These are phyloP conservation scores for Trachymyrmex septentrionalis DNA, from an alignment of 1,140 invertebrate genomes.

Conservation along the genomic window DNA sequence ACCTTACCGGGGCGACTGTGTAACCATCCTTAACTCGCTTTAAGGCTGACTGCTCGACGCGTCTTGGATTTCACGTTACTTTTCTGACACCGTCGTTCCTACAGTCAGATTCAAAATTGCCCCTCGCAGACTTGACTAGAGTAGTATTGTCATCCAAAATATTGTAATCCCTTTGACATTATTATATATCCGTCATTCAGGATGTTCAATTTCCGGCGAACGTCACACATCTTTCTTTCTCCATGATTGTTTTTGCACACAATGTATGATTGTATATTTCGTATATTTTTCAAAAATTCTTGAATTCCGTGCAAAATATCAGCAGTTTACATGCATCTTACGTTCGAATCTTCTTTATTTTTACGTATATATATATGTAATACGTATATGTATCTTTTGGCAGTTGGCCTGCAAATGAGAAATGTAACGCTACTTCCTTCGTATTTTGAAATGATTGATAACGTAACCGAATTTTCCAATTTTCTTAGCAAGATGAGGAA, in stretches of 20 bases:
- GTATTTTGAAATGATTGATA: constrained; percentile 34
- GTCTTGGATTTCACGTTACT: constrained; percentile 76
- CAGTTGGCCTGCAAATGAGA: constrained; percentile 11
- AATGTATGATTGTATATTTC: not conserved
- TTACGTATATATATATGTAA: not conserved
- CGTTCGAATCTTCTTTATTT: not conserved
- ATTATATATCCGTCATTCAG: not conserved
- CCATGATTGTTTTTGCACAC: not conserved
- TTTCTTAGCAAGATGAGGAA: not conserved
- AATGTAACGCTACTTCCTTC: not conserved
- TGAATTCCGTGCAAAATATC: not conserved
- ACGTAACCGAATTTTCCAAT: constrained; percentile 20
- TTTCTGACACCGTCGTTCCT: constrained; percentile 53
- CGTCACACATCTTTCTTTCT: not conserved
- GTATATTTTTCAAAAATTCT: not conserved
- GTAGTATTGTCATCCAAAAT: not conserved
- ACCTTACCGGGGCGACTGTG: constrained; percentile 76
- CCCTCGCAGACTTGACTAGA: not conserved
- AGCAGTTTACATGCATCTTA: not conserved
- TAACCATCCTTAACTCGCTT: constrained; percentile 76
- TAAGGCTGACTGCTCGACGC: constrained; percentile 73
- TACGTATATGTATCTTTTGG: not conserved
- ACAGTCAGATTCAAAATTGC: constrained; percentile 55
- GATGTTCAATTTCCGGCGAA: not conserved
- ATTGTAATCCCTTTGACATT: not conserved